These are phyloP conservation scores for Drosophila birchii DNA, from an alignment of 2,888 invertebrate genomes.

Conservation along the genomic window DNA sequence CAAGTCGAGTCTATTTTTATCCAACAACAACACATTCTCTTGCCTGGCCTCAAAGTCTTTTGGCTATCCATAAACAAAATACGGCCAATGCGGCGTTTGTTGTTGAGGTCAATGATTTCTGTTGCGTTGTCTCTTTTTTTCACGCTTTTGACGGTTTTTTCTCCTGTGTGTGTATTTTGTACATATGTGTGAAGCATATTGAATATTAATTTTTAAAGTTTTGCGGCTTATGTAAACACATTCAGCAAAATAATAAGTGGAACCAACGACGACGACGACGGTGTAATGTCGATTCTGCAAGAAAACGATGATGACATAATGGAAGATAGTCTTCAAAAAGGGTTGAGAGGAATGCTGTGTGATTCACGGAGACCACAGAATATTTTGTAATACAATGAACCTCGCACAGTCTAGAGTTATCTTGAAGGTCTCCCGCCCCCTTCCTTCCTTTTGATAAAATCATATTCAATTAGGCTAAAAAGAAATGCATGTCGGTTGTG, in stretches of 20 bases:
- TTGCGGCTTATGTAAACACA: conserved; percentile 68
- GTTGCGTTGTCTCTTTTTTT: conserved; percentile 63
- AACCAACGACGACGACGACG: conserved; percentile 43
- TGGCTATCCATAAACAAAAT: conserved; percentile 67
- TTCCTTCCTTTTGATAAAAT: conserved; percentile 57
- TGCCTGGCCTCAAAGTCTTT: conserved; percentile 33
- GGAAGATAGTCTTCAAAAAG: conserved; percentile 7
- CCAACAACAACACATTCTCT: conserved; percentile 3
- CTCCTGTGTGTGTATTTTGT: conserved; percentile 20
- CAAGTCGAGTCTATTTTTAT: conserved; percentile 14
- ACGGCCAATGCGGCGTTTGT: conserved; percentile 67
- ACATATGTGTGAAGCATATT: conserved; percentile 54
- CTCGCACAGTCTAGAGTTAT: conserved; percentile 17
- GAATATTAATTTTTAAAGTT: conserved; percentile 66
- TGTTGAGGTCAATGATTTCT: conserved; percentile 77
- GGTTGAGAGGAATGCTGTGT: conserved; percentile 8
- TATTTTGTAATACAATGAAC: conserved; percentile 42
- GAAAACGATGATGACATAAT: conserved; percentile 63
- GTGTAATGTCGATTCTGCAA: conserved; percentile 60
- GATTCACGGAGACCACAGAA: conserved; percentile 36
- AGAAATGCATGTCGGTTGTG: conserved; percentile 58
- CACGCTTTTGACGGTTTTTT: conserved; percentile 66
- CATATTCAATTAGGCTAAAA: conserved; percentile 67
- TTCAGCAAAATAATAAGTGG: conserved; percentile 49
- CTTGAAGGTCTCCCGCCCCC: conserved; percentile 41